Evolutionary conservation across 2,113 vertebrate genomes (phyloP).

Genomic region (Dicrurus megarhynchus): DNA sequence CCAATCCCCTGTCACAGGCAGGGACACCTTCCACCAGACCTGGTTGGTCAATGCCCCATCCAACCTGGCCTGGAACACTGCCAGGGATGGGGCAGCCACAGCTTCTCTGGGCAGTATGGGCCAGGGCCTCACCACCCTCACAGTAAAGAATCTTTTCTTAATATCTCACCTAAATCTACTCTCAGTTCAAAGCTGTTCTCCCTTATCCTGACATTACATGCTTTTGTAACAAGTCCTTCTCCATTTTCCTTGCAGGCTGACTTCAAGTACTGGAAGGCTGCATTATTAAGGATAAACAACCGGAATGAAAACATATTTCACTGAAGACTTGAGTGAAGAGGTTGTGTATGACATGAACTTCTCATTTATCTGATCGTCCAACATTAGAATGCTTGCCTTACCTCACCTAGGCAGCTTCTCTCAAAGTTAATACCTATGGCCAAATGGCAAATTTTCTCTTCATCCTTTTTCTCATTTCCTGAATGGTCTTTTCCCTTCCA

Average conservation of each 20-base stretch:
- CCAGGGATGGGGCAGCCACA: neutral
- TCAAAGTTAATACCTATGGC: rapidly evolving
- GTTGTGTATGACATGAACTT: neutral
- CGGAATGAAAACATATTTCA: neutral
- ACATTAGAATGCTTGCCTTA: neutral
- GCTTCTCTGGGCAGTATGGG: rapidly evolving
- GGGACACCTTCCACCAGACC: neutral
- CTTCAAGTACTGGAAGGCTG: neutral
- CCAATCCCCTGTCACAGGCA: neutral
- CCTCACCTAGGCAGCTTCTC: neutral
- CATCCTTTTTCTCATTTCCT: neutral
- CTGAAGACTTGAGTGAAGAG: neutral
- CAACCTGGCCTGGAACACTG: neutral
- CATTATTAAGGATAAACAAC: neutral
- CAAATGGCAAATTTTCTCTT: neutral
- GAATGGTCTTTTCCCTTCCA: neutral
- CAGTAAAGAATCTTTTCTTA: neutral
- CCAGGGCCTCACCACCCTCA: neutral
- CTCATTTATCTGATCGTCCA: neutral
- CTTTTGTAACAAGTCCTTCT: neutral
- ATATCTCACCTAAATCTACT: neutral
- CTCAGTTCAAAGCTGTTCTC: neutral
- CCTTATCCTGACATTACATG: neutral
- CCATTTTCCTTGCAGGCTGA: neutral
- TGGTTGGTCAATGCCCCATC: neutral